Evolutionary conservation across 23 tunicate genomes (phyloP).

Genomic region (Styela clava): DNA sequence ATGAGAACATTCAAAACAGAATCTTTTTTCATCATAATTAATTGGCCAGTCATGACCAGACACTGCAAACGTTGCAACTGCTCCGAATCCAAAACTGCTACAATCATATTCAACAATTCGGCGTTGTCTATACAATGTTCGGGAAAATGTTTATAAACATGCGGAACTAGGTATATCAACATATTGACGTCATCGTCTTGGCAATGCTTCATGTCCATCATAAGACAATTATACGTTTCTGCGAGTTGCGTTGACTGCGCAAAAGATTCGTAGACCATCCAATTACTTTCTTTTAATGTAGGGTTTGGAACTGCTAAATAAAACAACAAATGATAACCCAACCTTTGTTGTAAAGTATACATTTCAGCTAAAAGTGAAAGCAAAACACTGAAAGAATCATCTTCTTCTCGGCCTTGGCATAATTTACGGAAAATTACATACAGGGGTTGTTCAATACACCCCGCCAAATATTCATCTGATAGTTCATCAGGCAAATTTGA

Average conservation of each 20-base stretch:
- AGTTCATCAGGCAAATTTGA: neutral
- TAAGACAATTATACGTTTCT: conserved; percentile 80
- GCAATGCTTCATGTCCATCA: conserved; percentile 92
- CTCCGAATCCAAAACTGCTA: conserved; percentile 76
- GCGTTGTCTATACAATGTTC: conserved; percentile 84
- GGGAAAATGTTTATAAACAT: conserved; percentile 75
- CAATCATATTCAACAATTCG: conserved; percentile 74
- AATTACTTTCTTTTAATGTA: conserved; percentile 32
- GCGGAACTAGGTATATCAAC: conserved; percentile 71
- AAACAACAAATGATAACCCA: conserved; percentile 84
- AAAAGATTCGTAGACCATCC: conserved; percentile 71
- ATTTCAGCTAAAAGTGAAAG: conserved; percentile 74
- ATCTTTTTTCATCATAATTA: conserved; percentile 78
- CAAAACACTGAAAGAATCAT: conserved; percentile 64
- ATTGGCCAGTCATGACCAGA: conserved; percentile 73
- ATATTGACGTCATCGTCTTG: conserved; percentile 83
- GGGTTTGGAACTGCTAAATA: conserved; percentile 79
- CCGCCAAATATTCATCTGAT: conserved; percentile 52
- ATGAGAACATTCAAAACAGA: conserved; percentile 47
- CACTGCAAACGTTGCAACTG: conserved; percentile 75
- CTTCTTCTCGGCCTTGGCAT: conserved; percentile 67
- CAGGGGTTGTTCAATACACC: conserved; percentile 81
- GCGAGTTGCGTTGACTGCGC: conserved; percentile 75
- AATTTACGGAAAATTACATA: conserved; percentile 77
- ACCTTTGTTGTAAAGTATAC: conserved; percentile 60